Base-by-base conservation (phyloP, 92 coral and sea anemone species). In the Plumapathes pennacea region DNA sequence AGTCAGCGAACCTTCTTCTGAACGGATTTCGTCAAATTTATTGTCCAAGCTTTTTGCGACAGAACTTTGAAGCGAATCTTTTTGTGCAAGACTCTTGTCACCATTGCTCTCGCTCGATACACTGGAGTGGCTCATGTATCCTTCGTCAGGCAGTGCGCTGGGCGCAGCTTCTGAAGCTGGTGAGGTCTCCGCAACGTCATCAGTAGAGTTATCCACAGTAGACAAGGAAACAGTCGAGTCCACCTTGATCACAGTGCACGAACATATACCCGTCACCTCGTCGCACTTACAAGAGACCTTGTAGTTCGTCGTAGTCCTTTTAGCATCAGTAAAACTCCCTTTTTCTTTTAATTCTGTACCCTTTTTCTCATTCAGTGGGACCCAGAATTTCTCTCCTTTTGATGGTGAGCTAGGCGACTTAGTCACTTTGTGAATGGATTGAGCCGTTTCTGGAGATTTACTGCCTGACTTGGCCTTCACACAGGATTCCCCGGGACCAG, bases 61-160 rank as follows among this genome's bases (percentile, higher is more conserved):
- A n/a, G n/a, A n/a, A n/a, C n/a, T n/a, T n/a, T n/a, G n/a, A n/a
- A n/a, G n/a, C n/a, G n/a, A n/a, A n/a, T n/a, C n/a, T n/a, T n/a
- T n/a, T n/a, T n/a, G n/a, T n/a, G n/a, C n/a, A n/a, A n/a, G n/a
- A n/a, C n/a, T n/a, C n/a, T n/a, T n/a, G n/a, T n/a, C n/a, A n/a
- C n/a, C n/a, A n/a, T n/a, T n/a, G n/a, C n/a, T n/a, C n/a, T n/a
- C n/a, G n/a, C n/a, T n/a, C 58, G 54, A 88, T 89, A 18, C 63
- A 76, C 15, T 85, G 74, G 20, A 79, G 29, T 2, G 74, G 32
- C 12, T 32, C 62, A 13, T 44, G 54, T 33, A 20, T 76, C 46
- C 51, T 60, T 36, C 4, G 2, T 51, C 70, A 49, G 33, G 61
- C 81, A 22, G 65, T 41, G 23, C 66, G 27, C 90, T 70, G 70